Evolutionary conservation across 1,140 invertebrate species (phyloP).

Genomic region (Triops longicaudatus): DNA sequence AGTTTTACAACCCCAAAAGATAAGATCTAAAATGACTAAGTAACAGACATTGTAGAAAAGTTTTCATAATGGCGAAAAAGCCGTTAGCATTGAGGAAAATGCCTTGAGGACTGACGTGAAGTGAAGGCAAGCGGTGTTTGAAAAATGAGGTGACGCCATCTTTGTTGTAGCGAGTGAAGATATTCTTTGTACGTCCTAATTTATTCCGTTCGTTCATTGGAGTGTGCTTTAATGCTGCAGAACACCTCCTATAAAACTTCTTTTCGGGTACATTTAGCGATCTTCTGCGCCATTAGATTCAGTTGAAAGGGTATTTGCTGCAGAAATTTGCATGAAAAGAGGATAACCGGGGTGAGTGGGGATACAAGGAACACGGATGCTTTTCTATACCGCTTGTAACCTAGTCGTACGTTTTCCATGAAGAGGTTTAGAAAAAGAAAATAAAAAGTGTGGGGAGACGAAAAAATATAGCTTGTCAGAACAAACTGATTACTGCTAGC

Average conservation of each 20-base stretch:
- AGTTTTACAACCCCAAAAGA: too few relatives aligned
- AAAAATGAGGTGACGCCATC: neutral
- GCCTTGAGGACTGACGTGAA: too few relatives aligned
- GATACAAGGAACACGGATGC: too few relatives aligned
- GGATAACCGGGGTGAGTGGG: neutral
- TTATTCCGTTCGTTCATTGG: neutral
- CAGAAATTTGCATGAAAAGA: conserved; percentile 12
- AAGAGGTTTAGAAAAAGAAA: neutral
- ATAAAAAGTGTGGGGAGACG: neutral
- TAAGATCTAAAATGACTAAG: too few relatives aligned
- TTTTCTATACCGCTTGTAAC: neutral
- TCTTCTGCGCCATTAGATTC: neutral
- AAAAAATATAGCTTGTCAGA: neutral
- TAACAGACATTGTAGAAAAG: too few relatives aligned
- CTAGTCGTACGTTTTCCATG: neutral
- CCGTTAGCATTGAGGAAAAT: too few relatives aligned
- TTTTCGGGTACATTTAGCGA: neutral
- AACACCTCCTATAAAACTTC: neutral
- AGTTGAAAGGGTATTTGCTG: neutral
- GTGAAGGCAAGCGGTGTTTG: too few relatives aligned
- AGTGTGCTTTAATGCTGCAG: neutral
- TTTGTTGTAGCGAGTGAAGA: neutral
- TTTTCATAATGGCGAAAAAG: too few relatives aligned
- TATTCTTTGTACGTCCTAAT: neutral
- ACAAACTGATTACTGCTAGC: neutral